Evolutionary conservation across 1,140 invertebrate genomes (phyloP).

Genomic region (Saxidomus purpurata): DNA sequence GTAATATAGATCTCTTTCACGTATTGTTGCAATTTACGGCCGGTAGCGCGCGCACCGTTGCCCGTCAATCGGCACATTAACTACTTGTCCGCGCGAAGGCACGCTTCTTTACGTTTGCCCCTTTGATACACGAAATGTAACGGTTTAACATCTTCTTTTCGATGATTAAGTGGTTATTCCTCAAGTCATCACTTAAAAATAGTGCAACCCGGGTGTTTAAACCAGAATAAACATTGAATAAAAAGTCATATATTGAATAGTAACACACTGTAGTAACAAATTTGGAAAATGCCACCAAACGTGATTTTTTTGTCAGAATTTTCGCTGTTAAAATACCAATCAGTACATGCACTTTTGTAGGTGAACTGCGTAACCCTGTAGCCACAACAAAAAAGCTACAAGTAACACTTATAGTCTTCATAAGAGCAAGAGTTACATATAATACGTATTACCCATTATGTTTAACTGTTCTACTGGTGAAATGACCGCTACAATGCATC

Average conservation of each 20-base stretch:
- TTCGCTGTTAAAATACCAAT: not conserved
- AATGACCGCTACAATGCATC: not conserved
- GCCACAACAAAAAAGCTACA: not conserved
- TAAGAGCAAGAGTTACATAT: too few relatives aligned
- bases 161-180: not conserved
- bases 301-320: not conserved
- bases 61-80: slow-evolving; percentile 20
- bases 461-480: too few relatives aligned
- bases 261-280: not conserved
- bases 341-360: not conserved
- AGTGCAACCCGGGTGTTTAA: not conserved
- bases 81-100: slow-evolving; percentile 4
- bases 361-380: not conserved
- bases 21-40: slow-evolving; percentile 2
- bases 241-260: not conserved
- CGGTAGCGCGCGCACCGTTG: not conserved
- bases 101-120: slow-evolving; percentile 1
- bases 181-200: not conserved
- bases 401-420: too few relatives aligned
- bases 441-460: too few relatives aligned
- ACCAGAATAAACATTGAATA: not conserved
- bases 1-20: not conserved
- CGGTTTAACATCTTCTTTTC: not conserved
- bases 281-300: not conserved
- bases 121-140: slow-evolving; percentile 25